Evolutionary conservation across 2,888 invertebrate genomes (phyloP), one percentile per base, ranked within the genome.

Genomic region (Apocheima hispidaria): DNA sequence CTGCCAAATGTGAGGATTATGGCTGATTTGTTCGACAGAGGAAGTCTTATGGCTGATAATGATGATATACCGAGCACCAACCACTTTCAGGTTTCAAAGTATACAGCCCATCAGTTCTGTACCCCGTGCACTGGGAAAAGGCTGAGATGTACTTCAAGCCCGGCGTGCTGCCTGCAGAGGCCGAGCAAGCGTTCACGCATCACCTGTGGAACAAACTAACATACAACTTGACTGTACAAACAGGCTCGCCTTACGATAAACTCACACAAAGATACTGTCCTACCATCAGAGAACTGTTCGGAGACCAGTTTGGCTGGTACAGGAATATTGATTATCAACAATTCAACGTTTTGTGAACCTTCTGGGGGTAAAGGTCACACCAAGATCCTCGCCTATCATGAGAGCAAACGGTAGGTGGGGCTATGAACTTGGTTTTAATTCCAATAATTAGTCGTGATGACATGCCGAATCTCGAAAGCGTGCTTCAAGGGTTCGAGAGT

Each of bases 1-100:
- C n/a, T n/a, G n/a, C n/a, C n/a, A n/a, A n/a, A n/a, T n/a, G n/a
- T n/a, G n/a, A n/a, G n/a, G n/a, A n/a, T n/a, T n/a, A n/a, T n/a
- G n/a, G 0, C 87, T 99, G 12, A 99, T 98, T 90, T 98, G 99
- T 79, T 99, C n/a, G n/a, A n/a, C n/a, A n/a, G n/a, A n/a, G n/a
- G n/a, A n/a, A n/a, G n/a, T n/a, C n/a, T n/a, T n/a, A n/a, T n/a
- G n/a, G n/a, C n/a, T n/a, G n/a, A n/a, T n/a, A n/a, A n/a, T n/a
- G n/a, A 97, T 77, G 99, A 99, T 81, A 96, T 97, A n/a, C 98
- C 99, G 75, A n/a, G n/a, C 1, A 7, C 16, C 16, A 16, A 30
- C 16, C 2, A 16, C 20, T 53, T 50, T 2, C 71, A 76, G 77
- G 95, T 2, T 95, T 96, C 71, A 90, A 84, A 55, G 94, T 96